Evolutionary conservation across 2,113 vertebrate species (phyloP).

Genomic region (Bombycilla garrulus): DNA sequence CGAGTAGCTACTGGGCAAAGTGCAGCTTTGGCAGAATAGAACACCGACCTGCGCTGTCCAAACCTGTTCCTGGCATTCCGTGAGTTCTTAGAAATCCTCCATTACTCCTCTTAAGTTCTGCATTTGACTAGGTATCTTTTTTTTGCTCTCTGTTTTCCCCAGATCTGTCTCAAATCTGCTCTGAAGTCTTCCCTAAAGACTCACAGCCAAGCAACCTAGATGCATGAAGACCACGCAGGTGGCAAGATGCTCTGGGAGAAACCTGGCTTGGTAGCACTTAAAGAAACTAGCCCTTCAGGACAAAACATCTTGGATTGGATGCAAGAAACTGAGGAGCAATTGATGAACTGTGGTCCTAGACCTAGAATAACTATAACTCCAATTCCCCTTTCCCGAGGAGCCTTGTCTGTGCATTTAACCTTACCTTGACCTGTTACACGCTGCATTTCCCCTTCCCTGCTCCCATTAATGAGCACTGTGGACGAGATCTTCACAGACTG

Average conservation of each 20-base stretch:
- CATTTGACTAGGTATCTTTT: not conserved
- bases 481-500: not conserved
- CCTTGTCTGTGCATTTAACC: not conserved
- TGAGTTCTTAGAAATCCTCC: not conserved
- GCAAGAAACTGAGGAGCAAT: not conserved
- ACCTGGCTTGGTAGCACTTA: not conserved
- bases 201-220: not conserved
- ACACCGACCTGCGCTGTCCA: not conserved
- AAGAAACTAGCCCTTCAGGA: not conserved
- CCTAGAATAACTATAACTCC: not conserved
- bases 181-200: conserved; percentile 25
- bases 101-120: not conserved
- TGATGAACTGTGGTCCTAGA: not conserved
- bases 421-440: not conserved
- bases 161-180: conserved; percentile 37
- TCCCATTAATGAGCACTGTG: not conserved
- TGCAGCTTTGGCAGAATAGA: not conserved
- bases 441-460: not conserved
- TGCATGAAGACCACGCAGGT: not conserved
- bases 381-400: not conserved
- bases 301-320: not conserved
- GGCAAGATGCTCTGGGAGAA: not conserved
- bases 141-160: not conserved
- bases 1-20: not conserved
- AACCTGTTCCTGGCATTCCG: not conserved